Base-by-base conservation (phyloP, 1,140 invertebrate genomes). In the Drosophila virilis region DNA sequence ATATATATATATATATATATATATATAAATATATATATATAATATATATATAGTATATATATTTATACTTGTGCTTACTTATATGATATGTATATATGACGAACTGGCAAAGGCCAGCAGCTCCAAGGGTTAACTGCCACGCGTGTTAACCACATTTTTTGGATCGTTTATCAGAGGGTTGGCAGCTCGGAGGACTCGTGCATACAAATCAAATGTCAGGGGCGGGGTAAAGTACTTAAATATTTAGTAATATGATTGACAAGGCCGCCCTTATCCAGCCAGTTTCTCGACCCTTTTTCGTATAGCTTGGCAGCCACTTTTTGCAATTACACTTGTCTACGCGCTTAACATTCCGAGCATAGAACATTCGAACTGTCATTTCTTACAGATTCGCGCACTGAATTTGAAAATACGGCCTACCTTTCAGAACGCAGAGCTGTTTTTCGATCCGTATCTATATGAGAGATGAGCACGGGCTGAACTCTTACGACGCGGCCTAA, bases 191-290 rank as follows among this genome's bases (percentile, higher is more conserved):
- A 7, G 15, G 42, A 35, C 66, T 46, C 66, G 48, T 50, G 64
- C 17, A 22, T 50, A 54, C 70, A 75, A 72, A 72, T 73, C 40
- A 82, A 81, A 82, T 77, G 68, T 61, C 61, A 58, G 66, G 59
- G 71, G 4, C 22, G 22, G 62, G 65, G 61, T 61, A 66, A 68
- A 83, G 64, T 83, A 67, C 66, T 79, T 71, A 76, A 78, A 83
- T 83, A 83, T 83, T 83, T 76, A 83, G 58, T 83, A 67, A 82
- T 82, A 82, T 83, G 66, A 80, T 80, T 80, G 78, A 80, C 78
- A 80, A 46, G 40, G 60, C 40, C n/a, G 45, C 22, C 13, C 32
- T 37, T 37, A 4, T 9, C 8, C 22, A 55, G 17, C 17, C 32
- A 43, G 40, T 46, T 8, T 13, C 1, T 8, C 9, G 42, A 35